Evolutionary conservation across 2,113 vertebrate species (phyloP).

Genomic region (Condylura cristata): DNA sequence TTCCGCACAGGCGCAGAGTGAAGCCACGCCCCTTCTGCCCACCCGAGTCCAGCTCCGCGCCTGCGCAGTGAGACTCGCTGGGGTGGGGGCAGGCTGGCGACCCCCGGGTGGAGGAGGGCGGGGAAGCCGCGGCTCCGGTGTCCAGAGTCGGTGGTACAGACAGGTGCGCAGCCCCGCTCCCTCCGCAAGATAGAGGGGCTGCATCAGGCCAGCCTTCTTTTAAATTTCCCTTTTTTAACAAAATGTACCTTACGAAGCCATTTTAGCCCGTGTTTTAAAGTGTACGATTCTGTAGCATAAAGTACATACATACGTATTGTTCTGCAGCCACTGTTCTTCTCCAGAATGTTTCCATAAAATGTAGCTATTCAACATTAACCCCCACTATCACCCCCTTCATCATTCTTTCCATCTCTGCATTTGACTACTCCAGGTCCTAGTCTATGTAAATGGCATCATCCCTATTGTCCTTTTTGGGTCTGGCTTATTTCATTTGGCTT

Average conservation of each 20-base stretch:
- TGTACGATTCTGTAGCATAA: neutral
- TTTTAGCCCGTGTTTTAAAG: neutral
- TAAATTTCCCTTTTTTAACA: neutral
- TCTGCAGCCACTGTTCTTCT: neutral
- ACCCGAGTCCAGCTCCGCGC: conserved; percentile 83
- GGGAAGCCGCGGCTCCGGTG: neutral
- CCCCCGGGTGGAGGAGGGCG: no score
- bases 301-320: neutral
- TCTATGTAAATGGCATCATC: neutral
- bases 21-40: conserved; percentile 19
- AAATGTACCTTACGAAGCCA: neutral
- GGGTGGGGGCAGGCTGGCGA: conserved; percentile 81
- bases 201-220: neutral
- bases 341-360: neutral
- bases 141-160: neutral
- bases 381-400: neutral
- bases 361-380: neutral
- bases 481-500: neutral
- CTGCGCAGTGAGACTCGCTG: conserved; percentile 82
- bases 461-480: neutral
- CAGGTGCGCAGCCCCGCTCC: neutral
- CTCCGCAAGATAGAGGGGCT: neutral
- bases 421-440: neutral
- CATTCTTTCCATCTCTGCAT: neutral
- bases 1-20: conserved; percentile 55